phyloP scores from a whole-genome alignment of 2,888 invertebrate species.

The Pecten maximus region DNA sequence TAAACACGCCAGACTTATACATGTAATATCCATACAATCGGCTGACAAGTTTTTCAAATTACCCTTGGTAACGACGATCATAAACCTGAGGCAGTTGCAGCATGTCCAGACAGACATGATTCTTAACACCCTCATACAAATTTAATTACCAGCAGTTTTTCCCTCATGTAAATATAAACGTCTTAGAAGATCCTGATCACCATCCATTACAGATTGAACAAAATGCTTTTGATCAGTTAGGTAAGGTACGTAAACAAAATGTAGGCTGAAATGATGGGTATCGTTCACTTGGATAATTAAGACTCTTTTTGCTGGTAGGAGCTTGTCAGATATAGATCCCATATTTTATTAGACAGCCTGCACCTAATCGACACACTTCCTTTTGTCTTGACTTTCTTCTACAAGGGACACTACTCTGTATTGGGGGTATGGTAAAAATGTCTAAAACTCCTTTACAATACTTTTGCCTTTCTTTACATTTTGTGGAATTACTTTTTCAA shows the following conservation, averaged over 20 bases:
- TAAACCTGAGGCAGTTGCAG: neutral
- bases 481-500: neutral
- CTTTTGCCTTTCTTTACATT: neutral
- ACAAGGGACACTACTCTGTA: neutral
- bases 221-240: neutral
- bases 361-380: neutral
- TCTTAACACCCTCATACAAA: conserved; percentile 24
- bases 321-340: neutral
- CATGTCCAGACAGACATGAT: neutral
- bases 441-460: too few relatives aligned
- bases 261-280: neutral
- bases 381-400: neutral
- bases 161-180: neutral
- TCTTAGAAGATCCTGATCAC: neutral
- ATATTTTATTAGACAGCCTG: neutral
- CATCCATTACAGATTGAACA: neutral
- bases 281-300: neutral
- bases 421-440: neutral
- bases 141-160: conserved; percentile 6
- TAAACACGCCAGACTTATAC: neutral
- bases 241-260: neutral
- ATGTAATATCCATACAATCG: neutral
- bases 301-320: neutral
- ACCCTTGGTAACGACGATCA: neutral
- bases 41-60: neutral